Conservation (phyloP, 2,888 invertebrate species). For the Leuctra nigra region DNA sequence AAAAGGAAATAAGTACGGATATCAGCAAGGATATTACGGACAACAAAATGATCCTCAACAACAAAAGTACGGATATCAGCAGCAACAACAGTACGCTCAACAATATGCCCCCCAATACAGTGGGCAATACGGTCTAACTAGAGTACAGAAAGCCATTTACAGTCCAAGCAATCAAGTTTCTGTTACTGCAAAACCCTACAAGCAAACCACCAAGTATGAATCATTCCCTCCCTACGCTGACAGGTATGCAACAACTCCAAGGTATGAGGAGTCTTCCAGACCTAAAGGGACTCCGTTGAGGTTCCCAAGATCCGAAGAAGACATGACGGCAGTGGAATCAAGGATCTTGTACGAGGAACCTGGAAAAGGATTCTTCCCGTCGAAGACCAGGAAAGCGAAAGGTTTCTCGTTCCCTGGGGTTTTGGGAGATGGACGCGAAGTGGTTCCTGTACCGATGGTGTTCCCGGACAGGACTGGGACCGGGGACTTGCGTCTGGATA, state of each 20-base stretch:
- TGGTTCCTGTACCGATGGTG: slow-evolving; percentile 25
- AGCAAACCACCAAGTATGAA: neutral
- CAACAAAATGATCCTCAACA: neutral
- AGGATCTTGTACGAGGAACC: neutral
- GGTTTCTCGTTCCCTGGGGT: slow-evolving; percentile 8
- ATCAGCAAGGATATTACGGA: neutral
- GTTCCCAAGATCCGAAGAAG: slow-evolving; percentile 17
- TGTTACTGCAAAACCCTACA: neutral
- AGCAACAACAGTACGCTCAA: neutral
- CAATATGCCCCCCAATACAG: neutral
- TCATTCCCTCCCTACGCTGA: slow-evolving; percentile 7
- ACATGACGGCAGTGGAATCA: neutral
- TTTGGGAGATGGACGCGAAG: neutral
- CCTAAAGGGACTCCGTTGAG: slow-evolving; percentile 2
- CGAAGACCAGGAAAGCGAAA: slow-evolving; percentile 5
- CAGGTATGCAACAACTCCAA: neutral
- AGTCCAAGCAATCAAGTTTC: neutral
- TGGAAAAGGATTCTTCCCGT: neutral
- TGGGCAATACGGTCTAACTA: slow-evolving; percentile 2
- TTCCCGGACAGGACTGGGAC: slow-evolving; percentile 35
- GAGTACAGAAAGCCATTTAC: neutral
- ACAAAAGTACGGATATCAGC: neutral
- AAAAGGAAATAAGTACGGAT: neutral
- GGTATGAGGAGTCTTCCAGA: neutral
- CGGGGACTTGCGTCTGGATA: slow-evolving; percentile 33